phyloP scores from a whole-genome alignment of 2,797 vertebrate species.

The Rhinoraja longicauda region DNA sequence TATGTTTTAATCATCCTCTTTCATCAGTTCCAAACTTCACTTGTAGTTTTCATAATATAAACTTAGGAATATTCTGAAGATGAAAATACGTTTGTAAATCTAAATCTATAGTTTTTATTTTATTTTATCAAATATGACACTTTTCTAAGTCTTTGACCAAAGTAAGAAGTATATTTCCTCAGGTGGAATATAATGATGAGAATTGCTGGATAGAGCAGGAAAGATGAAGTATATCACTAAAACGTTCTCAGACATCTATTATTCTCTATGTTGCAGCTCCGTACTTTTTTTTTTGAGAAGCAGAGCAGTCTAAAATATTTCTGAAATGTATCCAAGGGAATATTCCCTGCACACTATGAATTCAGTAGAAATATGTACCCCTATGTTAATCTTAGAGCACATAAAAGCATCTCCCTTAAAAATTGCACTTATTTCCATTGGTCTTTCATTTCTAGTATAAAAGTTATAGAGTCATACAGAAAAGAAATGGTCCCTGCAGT shows the following conservation, averaged over 20 bases:
- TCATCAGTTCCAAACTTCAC: not conserved
- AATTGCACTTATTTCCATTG: not conserved
- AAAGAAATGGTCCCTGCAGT: too few relatives aligned
- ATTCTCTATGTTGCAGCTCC: not conserved
- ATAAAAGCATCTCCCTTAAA: not conserved
- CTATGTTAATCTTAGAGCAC: not conserved
- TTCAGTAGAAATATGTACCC: not conserved
- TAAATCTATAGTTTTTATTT: not conserved
- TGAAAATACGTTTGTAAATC: not conserved
- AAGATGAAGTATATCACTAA: not conserved
- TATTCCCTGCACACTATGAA: not conserved
- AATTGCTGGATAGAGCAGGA: not conserved
- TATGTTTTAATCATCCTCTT: not conserved
- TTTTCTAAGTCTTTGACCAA: not conserved
- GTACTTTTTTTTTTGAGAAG: not conserved
- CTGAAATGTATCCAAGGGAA: not conserved
- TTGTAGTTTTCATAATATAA: not conserved
- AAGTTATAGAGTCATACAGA: too few relatives aligned
- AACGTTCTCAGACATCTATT: not conserved
- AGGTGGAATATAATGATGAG: not conserved
- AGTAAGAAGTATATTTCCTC: not conserved
- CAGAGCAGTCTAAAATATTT: not conserved
- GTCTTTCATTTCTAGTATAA: not conserved
- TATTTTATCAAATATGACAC: not conserved
- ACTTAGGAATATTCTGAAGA: not conserved